Base-by-base conservation (phyloP, 2,113 vertebrate genomes). In the Chlamydotis undulata region DNA sequence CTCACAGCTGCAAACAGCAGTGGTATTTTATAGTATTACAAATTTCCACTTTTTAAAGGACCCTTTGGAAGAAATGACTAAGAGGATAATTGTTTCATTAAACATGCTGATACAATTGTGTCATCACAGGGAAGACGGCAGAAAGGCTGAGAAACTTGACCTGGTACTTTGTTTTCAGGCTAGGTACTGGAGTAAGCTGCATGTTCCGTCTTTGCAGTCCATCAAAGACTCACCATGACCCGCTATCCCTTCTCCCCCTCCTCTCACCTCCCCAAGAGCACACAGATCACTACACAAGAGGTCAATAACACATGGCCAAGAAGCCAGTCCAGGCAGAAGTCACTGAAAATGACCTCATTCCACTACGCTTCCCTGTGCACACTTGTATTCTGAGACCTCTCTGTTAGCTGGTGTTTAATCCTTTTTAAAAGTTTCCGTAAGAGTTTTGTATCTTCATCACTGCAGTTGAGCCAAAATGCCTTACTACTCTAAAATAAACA, bases 211-310 rank as follows among this genome's bases (percentile, higher is more conserved):
- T 63, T 9, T 37, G 39, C 19, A 49, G 28, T 28, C 64, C 8
- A 24, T 2, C 1, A 0, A 65, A 69, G 19, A 25, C 24, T 8
- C 12, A 28, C 4, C 22, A 43, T 0, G 2, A 55, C 33, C 0
- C 0, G 24, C n/a, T 39, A 23, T 7, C 10, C 33, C 50, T 83
- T 60, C 56, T 77, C 12, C 26, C 16, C 8, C 3, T 68, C 29
- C 14, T 67, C 47, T 70, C 6, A 28, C 26, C 1, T 59, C n/a
- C 11, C 31, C 50, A 68, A 17, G 18, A 67, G 12, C 37, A 55
- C 39, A n/a, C 11, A 41, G 19, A 74, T 45, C 2, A 1, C 15
- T 50, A 50, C 35, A 81, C 0, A 25, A 43, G 14, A 19, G 28
- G 49, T 83, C 28, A 68, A 13, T 26, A 79, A 63, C 3, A 0